Conservation (phyloP, 2,888 invertebrate species). For the Formica aserva region DNA sequence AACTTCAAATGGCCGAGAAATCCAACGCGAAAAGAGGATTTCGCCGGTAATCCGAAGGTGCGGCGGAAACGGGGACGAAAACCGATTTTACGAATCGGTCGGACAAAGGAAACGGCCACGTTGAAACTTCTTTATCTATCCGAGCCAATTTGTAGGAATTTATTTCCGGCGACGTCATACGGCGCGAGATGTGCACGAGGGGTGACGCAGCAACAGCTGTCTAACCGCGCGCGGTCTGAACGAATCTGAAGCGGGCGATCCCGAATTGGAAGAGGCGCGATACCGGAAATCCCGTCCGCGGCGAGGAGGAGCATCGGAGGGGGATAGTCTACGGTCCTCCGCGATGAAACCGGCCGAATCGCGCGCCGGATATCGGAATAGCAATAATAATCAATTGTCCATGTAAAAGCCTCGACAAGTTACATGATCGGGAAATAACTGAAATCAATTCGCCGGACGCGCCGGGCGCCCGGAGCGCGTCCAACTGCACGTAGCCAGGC, state of each 20-base stretch:
- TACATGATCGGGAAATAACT: conserved; percentile 78
- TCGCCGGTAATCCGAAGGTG: conserved; percentile 44
- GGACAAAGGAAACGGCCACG: conserved; percentile 42
- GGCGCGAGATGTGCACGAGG: conserved; percentile 8
- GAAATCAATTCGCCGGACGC: conserved; percentile 78
- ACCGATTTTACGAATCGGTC: conserved; percentile 41
- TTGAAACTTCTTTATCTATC: conserved; percentile 41
- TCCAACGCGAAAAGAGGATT: conserved; percentile 48
- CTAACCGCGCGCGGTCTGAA: conserved; percentile 25
- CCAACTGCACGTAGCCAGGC: conserved; percentile 66
- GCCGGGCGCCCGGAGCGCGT: conserved; percentile 64
- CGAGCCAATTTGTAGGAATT: conserved; percentile 48
- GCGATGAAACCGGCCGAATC: conserved; percentile 50
- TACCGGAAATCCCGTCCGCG: conserved; percentile 61
- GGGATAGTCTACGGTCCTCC: conserved; percentile 38
- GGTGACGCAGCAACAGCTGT: conserved; percentile 52
- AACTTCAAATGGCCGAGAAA: conserved; percentile 46
- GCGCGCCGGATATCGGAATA: conserved; percentile 68
- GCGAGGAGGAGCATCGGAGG: conserved; percentile 52
- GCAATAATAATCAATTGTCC: conserved; percentile 80
- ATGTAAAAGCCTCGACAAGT: conserved; percentile 76
- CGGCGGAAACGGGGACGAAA: conserved; percentile 41
- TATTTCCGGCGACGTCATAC: conserved; percentile 34
- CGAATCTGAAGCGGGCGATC: conserved; percentile 27
- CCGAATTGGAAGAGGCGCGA: conserved; percentile 21